Evolutionary conservation across 1,140 invertebrate species (phyloP).

Genomic region (Zaprionus capensis): DNA sequence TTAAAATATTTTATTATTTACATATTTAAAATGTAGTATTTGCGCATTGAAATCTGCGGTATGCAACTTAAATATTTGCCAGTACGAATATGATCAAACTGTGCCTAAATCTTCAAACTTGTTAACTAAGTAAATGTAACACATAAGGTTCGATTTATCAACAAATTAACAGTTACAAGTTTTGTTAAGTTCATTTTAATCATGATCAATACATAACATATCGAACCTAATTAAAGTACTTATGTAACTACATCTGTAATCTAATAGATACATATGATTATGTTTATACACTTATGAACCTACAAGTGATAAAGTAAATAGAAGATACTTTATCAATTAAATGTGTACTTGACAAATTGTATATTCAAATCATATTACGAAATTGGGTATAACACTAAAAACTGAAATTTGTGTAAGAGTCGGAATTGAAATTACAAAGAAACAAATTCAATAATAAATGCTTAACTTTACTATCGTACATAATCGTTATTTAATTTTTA

Average conservation of each 20-base stretch:
- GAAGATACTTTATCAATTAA: slow-evolving; percentile 7
- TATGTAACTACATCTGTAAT: too few relatives aligned
- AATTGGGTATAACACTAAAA: not conserved
- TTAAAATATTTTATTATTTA: not conserved
- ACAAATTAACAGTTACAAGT: not conserved
- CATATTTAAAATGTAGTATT: not conserved
- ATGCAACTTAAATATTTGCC: not conserved
- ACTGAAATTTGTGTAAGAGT: slow-evolving; percentile 2
- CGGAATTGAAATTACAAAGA: not conserved
- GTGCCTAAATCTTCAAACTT: slow-evolving; percentile 32
- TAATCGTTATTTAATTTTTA: slow-evolving; percentile 24
- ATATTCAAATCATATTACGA: not conserved
- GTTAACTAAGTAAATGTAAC: slow-evolving; percentile 21
- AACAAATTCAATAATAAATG: slow-evolving; percentile 1
- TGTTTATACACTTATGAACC: not conserved
- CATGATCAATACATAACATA: too few relatives aligned
- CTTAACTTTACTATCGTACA: slow-evolving; percentile 10
- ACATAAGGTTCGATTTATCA: slow-evolving; percentile 6
- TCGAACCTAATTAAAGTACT: too few relatives aligned
- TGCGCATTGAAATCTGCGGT: not conserved
- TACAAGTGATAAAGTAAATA: not conserved
- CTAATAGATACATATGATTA: not conserved
- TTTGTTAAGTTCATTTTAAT: not conserved
- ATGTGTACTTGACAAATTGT: slow-evolving; percentile 3
- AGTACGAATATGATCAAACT: slow-evolving; percentile 20